Base-by-base conservation (phyloP, 2,797 vertebrate species). In the Paguma larvata region DNA sequence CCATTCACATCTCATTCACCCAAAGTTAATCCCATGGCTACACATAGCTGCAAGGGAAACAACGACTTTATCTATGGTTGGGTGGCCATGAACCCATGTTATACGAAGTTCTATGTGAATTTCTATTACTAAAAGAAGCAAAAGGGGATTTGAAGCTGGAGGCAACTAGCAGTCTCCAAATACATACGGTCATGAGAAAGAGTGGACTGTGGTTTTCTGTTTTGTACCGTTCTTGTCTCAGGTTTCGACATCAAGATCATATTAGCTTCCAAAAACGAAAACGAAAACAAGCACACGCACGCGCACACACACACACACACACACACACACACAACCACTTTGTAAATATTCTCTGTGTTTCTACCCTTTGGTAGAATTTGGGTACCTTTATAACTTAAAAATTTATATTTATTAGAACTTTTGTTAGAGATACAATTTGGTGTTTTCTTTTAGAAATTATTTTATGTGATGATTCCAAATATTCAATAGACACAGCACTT, bases 391-490 rank as follows among this genome's bases (percentile, higher is more conserved):
- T 80, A 84, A 70, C 72, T 82, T 82, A 92, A 89, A 67, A 41
- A n/a, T 32, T 8, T 68, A 38, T 38, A 38, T 11, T 34, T 34
- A n/a, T 34, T 63, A 63, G 62, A 30, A 63, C 62, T 84, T 51
- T 68, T 59, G 23, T 8, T 53, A 46, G 59, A 62, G 85, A 84
- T 95, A 95, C 62, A 21, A 96, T 78, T 38, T 85, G 53, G n/a
- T 41, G 0, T 94, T 96, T 96, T 89, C 75, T 92, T 88, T 92
- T 85, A 78, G 67, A 85, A 97, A 96, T 73, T 59, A 53, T 88
- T 92, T 86, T 89, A 86, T 72, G 59, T 86, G 83, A 82, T 96
- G 63, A 86, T 95, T 89, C 41, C 48, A 94, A 90, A 79, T 94
- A 13, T 53, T 93, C 70, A 70, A 16, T 21, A 88, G 59, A 77